Conservation (phyloP, 2,888 invertebrate species). For the Eupithecia pulchellata region DNA sequence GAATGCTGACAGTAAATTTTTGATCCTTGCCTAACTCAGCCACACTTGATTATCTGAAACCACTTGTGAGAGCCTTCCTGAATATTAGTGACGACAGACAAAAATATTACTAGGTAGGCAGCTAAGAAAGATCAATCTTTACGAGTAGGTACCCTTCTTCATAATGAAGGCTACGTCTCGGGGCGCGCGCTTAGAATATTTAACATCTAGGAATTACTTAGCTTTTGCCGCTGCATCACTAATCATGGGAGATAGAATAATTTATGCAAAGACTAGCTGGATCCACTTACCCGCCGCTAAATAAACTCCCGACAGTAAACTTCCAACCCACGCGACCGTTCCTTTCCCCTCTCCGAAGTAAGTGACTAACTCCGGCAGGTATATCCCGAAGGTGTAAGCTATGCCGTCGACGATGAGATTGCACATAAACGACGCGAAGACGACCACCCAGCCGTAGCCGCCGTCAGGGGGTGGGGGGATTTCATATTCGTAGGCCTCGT, state of each 20-base stretch:
- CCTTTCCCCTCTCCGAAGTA: constrained; percentile 95
- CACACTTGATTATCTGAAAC: not conserved
- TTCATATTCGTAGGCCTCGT: constrained; percentile 88
- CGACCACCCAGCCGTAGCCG: constrained; percentile 97
- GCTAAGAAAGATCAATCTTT: not conserved
- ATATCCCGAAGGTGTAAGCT: constrained; percentile 99
- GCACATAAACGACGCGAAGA: constrained; percentile 98
- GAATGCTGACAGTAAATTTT: not conserved
- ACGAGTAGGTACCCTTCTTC: not conserved
- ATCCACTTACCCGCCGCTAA: constrained; percentile 91
- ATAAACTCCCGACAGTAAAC: constrained; percentile 97
- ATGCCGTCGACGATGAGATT: constrained; percentile 99
- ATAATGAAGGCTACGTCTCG: not conserved
- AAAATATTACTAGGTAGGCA: not conserved
- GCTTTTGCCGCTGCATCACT: not conserved
- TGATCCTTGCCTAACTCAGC: not conserved
- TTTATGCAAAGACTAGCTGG: not conserved
- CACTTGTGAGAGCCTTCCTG: not conserved
- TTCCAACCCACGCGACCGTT: constrained; percentile 97
- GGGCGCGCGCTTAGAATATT: not conserved
- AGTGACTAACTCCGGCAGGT: constrained; percentile 91
- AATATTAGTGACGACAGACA: not conserved
- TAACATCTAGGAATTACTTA: not conserved
- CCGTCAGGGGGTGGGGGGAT: constrained; percentile 95
- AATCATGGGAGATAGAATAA: not conserved